Evolutionary conservation across 2,113 vertebrate species (phyloP).

Genomic region (Cephalopterus ornatus): DNA sequence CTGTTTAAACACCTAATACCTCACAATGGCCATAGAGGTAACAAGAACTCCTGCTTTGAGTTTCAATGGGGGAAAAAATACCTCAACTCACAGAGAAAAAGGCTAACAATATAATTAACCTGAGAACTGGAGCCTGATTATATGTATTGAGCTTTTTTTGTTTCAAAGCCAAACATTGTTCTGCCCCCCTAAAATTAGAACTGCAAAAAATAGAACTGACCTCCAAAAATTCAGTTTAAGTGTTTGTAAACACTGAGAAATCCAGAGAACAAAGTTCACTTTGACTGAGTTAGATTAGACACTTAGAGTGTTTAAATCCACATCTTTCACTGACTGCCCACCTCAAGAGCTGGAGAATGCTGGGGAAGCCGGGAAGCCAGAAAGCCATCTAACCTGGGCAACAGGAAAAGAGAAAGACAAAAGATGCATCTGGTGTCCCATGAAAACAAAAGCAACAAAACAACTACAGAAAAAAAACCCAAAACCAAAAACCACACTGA

Average conservation of each 20-base stretch:
- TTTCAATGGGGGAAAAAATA: not conserved
- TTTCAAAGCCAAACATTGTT: not conserved
- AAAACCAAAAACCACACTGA: not conserved
- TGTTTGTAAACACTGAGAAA: not conserved
- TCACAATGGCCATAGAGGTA: not conserved
- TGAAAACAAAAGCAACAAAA: not conserved
- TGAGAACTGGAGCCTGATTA: not conserved
- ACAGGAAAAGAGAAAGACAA: not conserved
- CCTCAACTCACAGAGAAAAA: not conserved
- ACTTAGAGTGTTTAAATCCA: not conserved
- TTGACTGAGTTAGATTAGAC: not conserved
- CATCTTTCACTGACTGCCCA: too few species aligned
- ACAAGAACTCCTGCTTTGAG: not conserved
- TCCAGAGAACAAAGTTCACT: not conserved
- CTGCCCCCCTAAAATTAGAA: not conserved
- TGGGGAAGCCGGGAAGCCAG: not conserved
- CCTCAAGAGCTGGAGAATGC: not conserved
- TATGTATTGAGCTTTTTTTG: not conserved
- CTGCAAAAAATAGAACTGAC: not conserved
- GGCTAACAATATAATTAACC: not conserved
- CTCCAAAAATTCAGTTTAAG: not conserved
- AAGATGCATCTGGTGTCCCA: not conserved
- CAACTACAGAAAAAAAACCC: not conserved
- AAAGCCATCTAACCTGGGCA: not conserved
- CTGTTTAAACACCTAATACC: not conserved